Percentiles rank a stretch among this genome's conserved stretches.
These are phyloP conservation scores for Synanthedon myopaeformis DNA, from an alignment of 2,888 invertebrate genomes.

Conservation along the genomic window DNA sequence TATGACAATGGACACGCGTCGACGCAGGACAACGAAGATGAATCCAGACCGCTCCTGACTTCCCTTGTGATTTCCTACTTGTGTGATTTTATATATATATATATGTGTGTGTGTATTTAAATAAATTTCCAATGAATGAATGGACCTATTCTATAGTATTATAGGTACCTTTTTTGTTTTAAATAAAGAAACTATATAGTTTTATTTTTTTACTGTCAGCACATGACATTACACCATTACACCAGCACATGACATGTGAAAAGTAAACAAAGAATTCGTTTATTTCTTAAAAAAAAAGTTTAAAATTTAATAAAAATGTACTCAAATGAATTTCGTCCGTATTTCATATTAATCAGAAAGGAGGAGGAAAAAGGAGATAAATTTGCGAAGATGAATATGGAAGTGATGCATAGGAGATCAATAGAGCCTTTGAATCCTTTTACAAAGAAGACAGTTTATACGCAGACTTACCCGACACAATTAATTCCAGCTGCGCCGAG, in stretches of 20 bases:
- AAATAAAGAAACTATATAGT: no score
- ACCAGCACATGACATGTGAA: neutral
- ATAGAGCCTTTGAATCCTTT: conserved; percentile 42
- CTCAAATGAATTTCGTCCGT: conserved; percentile 51
- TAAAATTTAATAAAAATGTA: conserved; percentile 25
- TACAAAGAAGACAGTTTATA: conserved; percentile 34
- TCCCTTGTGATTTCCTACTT: no score
- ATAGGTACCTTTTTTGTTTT: no score
- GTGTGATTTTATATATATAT: no score
- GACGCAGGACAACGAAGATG: no score
- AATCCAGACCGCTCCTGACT: no score
- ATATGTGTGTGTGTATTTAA: no score
- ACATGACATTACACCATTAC: no score
- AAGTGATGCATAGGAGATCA: conserved; percentile 37
- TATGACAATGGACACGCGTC: no score
- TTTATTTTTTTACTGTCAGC: no score
- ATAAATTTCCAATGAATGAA: no score
- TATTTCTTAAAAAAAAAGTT: neutral
- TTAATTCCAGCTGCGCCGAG: conserved; percentile 50
- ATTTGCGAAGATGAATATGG: conserved; percentile 50
- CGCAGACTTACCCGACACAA: conserved; percentile 51
- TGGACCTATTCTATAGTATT: no score
- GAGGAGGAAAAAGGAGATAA: conserved; percentile 61
- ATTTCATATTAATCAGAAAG: conserved; percentile 43
- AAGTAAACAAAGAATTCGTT: conserved; percentile 6